Base-by-base conservation (phyloP, 2,797 vertebrate genomes). In the Chelon auratus region DNA sequence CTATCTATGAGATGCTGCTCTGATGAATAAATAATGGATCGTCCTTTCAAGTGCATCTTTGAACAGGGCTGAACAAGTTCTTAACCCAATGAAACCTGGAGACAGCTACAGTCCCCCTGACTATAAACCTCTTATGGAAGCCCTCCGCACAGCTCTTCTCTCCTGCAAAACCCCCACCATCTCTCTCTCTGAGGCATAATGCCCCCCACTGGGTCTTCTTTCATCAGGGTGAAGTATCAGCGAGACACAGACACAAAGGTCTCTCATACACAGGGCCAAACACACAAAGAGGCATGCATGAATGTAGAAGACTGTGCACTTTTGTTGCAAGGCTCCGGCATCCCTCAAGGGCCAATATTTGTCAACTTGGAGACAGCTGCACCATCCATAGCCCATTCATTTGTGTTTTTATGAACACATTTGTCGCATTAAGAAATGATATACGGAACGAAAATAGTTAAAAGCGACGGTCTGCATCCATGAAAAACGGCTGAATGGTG, bases 1-100 rank as follows among this genome's bases (percentile, higher is more conserved):
- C 51, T 68, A 77, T 90, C 85, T 77, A 62, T 76, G 79, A 88
- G 78, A 81, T 74, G 81, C 87, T 58, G 78, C 86, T 61, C 68
- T 81, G 85, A 91, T 93, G 91, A 93, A 90, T 93, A 87, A 91
- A 77, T 91, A 84, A 92, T 92, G 72, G 43, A 9, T 52, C 39
- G 33, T 83, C 85, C 87, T 92, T 93, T 92, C 82, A 92, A 90
- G 88, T 83, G 77, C 73, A 79, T 84, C 86, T 91, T 89, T 85
- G 85, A 91, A 87, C 71, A 51, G 84, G 43, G 78, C 73, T 77
- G 77, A 88, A 26, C 24, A 26, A 86, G 80, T 89, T 89, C 84
- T 90, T 89, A 91, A 91, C 85, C 82, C 72, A 3, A 68, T 80
- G 62, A 83, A 90, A 90, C 76, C 89, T 70, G 71, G 77, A 89